Evolutionary conservation across 2,113 vertebrate genomes (phyloP).

Genomic region (Pangasianodon gigas): DNA sequence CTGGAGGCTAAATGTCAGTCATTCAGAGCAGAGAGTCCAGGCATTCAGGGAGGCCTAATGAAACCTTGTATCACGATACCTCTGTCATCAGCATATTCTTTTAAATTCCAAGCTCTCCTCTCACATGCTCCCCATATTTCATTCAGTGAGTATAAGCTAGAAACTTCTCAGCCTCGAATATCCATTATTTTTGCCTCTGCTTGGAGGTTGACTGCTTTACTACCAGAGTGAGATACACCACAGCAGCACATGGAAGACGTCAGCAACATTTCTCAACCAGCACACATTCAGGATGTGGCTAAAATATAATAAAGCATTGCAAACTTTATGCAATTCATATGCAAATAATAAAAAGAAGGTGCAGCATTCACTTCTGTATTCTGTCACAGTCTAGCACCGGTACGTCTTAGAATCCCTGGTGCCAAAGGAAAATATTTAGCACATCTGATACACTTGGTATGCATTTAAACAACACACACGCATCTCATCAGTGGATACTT

Average conservation of each 20-base stretch:
- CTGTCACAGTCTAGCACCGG: not conserved
- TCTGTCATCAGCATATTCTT: constrained; percentile 35
- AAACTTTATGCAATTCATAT: not conserved
- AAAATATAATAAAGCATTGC: not conserved
- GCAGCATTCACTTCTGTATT: not conserved
- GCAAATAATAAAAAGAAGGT: not conserved
- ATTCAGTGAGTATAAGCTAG: not conserved
- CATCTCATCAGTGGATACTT: not conserved
- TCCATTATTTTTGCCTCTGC: not conserved
- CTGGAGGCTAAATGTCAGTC: constrained; percentile 48
- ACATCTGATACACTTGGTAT: not conserved
- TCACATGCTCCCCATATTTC: constrained; percentile 9
- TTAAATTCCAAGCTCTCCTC: constrained; percentile 7
- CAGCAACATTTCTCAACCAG: not conserved
- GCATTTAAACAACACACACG: not conserved
- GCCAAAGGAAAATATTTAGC: not conserved
- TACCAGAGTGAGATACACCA: not conserved
- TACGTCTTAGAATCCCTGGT: not conserved
- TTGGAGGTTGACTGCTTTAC: not conserved
- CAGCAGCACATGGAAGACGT: not conserved
- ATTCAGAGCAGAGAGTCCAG: constrained; percentile 19
- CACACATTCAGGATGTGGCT: not conserved
- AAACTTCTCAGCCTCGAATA: not conserved
- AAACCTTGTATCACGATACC: constrained; percentile 11
- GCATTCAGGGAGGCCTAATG: constrained; percentile 22